Evolutionary conservation across 1,140 invertebrate species (phyloP).

Genomic region (Drosophila athabasca): DNA sequence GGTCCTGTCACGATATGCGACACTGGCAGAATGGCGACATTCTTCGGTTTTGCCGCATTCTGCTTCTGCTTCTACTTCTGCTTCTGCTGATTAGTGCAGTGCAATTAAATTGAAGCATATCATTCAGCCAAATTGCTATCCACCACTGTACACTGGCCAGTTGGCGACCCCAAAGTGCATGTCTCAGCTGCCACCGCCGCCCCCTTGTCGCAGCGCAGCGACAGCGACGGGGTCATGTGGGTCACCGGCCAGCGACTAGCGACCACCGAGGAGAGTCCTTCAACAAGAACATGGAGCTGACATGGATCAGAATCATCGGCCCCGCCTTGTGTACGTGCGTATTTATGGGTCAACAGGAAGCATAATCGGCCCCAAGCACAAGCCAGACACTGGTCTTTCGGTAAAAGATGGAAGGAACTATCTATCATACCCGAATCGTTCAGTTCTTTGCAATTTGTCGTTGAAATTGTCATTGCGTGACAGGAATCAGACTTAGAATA

Average conservation of each 20-base stretch:
- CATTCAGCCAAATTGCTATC: conserved; percentile 47
- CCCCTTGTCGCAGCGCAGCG: background rate
- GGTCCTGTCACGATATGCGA: background rate
- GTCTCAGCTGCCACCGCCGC: conserved; percentile 1
- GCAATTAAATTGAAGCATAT: conserved; percentile 56
- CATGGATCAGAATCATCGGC: too few relatives aligned
- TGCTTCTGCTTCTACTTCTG: too few relatives aligned
- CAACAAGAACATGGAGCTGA: background rate
- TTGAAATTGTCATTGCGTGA: too few relatives aligned
- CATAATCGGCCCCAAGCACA: background rate
- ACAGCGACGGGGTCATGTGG: conserved; percentile 1
- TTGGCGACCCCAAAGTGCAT: conserved; percentile 11
- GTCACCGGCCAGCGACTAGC: conserved; percentile 14
- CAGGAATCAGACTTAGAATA: too few relatives aligned
- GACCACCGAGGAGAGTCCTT: background rate
- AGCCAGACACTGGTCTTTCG: background rate
- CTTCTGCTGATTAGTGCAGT: conserved; percentile 47
- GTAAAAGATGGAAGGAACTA: background rate
- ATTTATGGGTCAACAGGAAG: conserved; percentile 47
- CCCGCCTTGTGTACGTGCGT: conserved; percentile 16
- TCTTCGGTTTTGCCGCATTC: conserved; percentile 40
- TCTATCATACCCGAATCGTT: too few relatives aligned
- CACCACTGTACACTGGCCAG: background rate
- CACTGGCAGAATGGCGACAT: conserved; percentile 21
- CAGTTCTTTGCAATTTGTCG: too few relatives aligned